A percentile compares a stretch with the other conserved stretches of the same genome.
phyloP scores from a whole-genome alignment of 2,113 vertebrate genomes.

The Thomomys bottae region DNA sequence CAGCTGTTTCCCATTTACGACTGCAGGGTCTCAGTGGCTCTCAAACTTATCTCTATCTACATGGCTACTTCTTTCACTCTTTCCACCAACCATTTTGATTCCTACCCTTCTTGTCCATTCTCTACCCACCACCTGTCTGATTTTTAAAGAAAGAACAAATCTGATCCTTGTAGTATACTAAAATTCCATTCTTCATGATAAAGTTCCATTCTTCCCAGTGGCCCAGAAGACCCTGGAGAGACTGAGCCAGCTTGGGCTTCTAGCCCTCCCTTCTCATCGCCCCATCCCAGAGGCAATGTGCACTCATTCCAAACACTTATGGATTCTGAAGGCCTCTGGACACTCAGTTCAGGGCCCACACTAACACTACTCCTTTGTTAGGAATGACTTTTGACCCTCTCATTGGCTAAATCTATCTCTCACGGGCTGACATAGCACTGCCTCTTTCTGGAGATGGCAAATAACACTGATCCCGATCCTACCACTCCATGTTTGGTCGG shows the following conservation, averaged over 20 bases:
- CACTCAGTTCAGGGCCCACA: background rate
- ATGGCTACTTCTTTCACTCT: accelerated
- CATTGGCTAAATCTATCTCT: background rate
- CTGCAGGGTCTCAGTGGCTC: accelerated
- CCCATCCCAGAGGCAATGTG: background rate
- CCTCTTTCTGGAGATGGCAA: background rate
- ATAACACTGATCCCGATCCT: background rate
- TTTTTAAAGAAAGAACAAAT: background rate
- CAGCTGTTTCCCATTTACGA: background rate
- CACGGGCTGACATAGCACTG: background rate
- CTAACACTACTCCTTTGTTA: background rate
- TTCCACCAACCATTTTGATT: accelerated
- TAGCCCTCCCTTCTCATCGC: background rate
- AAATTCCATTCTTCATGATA: background rate
- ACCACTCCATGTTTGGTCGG: background rate
- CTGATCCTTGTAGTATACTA: background rate
- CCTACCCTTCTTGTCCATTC: background rate
- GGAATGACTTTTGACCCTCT: background rate
- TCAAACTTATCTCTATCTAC: background rate
- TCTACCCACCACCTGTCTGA: too few relatives aligned
- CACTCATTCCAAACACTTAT: background rate
- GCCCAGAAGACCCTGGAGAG: background rate
- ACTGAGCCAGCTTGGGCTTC: background rate
- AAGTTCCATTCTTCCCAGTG: background rate
- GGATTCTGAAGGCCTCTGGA: background rate